Evolutionary conservation across 1,140 invertebrate genomes (phyloP).

Genomic region (Piezodorus guildinii): DNA sequence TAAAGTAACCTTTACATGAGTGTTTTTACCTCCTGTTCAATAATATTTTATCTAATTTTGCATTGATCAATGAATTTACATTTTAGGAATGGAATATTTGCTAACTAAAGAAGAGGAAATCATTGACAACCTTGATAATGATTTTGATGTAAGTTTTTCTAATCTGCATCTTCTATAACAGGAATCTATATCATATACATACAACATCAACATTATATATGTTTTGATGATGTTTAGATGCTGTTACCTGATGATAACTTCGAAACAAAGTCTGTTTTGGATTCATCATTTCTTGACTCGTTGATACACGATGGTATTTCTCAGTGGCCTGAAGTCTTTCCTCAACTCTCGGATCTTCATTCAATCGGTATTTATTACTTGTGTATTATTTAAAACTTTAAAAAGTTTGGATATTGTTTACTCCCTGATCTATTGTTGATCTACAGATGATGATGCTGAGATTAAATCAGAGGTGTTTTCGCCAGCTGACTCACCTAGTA

Average conservation of each 20-base stretch:
- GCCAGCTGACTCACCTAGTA: background rate
- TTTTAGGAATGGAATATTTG: conserved; percentile 10
- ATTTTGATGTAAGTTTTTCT: conserved; percentile 10
- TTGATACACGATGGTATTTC: conserved; percentile 16
- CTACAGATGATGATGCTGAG: background rate
- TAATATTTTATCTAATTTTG: no score
- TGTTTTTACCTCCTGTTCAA: no score
- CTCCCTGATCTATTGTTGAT: background rate
- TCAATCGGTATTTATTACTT: background rate
- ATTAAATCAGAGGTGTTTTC: background rate
- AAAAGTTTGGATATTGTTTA: background rate
- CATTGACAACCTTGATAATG: background rate
- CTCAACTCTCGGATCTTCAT: conserved; percentile 4
- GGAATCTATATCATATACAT: background rate
- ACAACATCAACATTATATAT: background rate
- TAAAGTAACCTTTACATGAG: no score
- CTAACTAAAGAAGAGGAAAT: conserved; percentile 3
- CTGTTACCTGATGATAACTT: conserved; percentile 15
- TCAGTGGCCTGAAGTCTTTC: conserved; percentile 9
- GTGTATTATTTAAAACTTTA: background rate
- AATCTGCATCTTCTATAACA: background rate
- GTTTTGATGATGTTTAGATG: conserved; percentile 1
- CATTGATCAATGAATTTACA: no score
- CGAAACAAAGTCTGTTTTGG: conserved; percentile 11
- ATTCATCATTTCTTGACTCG: conserved; percentile 18